Base-by-base conservation (phyloP, 2,113 vertebrate species). In the Panthera leo region DNA sequence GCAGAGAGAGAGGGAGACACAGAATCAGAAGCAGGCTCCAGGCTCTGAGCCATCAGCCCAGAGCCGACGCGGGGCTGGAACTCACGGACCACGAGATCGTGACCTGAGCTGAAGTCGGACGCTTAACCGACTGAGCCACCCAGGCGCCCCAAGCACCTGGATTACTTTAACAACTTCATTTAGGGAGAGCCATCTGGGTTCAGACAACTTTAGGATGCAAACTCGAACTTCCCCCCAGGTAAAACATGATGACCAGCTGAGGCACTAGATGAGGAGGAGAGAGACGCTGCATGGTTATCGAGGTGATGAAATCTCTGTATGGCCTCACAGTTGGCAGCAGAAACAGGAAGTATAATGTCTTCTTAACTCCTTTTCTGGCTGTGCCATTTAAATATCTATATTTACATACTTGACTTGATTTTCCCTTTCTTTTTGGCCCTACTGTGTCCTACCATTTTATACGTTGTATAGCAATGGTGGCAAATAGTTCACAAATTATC, bases 31-130 rank as follows among this genome's bases (percentile, higher is more conserved):
- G 7, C 45, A 45, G 45, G 0, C 45, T 45, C 7, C 45, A 45
- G 7, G 45, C 45, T 45, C 7, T 45, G 45, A 45, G 45, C 45
- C 1, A 9, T 45, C 45, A 45, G 7, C 45, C 7, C 45, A 45
- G 45, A 9, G 45, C 45, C 8, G 8, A 45, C 45, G 8, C 7
- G 45, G 45, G 45, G 45, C 45, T 45, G 1, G 7, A 45, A 45
- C 45, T 45, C 45, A 45, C 45, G 0, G 45, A 45, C 45, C 1
- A 0, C 8, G 8, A 45, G 45, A 45, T 45, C 8, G 0, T 45
- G 45, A 45, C 45, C 45, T 45, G 45, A 45, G 45, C 45, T 45
- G 45, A 45, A 45, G 45, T 45, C 1, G 8, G 45, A 45, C 1
- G 45, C 45, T 45, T 45, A 45, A 45, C 45, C 45, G 45, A 9